Percentiles rank a stretch among this genome's conserved stretches.
Evolutionary conservation across 23 tunicate genomes (phyloP).

Genomic region (Diplosoma virens): DNA sequence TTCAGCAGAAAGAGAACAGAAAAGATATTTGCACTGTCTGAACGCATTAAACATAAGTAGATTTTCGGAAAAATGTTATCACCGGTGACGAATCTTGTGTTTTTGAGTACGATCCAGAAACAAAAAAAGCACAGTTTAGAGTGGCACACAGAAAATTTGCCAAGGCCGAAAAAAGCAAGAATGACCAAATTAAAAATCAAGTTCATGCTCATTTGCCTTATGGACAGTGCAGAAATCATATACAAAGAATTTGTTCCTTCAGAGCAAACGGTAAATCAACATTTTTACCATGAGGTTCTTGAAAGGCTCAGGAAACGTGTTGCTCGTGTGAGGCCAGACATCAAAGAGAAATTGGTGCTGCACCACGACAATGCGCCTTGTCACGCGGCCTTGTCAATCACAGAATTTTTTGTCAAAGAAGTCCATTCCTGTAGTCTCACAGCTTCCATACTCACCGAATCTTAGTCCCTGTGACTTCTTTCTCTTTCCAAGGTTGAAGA

Average conservation of each 20-base stretch:
- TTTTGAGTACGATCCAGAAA: conserved; percentile 15
- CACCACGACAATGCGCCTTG: conserved; percentile 5
- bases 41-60: neutral
- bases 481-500: too few relatives aligned
- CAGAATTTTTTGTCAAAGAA: conserved; percentile 12
- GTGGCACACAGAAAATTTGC: neutral
- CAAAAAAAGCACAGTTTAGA: neutral
- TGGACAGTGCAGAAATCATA: neutral
- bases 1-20: conserved; percentile 9
- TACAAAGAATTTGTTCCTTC: too few relatives aligned
- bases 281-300: neutral
- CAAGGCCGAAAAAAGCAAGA: neutral
- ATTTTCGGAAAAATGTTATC: conserved; percentile 7
- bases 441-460: too few relatives aligned
- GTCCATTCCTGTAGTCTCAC: too few relatives aligned
- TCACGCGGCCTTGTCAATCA: conserved; percentile 15
- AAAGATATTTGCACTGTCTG: conserved; percentile 5
- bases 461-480: too few relatives aligned
- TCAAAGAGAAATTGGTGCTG: neutral
- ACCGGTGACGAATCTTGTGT: conserved; percentile 2
- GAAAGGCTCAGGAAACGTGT: conserved; percentile 3
- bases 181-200: conserved; percentile 6
- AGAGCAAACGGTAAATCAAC: conserved; percentile 11
- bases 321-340: conserved; percentile 2
- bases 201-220: neutral